phyloP scores from a whole-genome alignment of 2,113 vertebrate genomes.

The Varanus komodoensis region DNA sequence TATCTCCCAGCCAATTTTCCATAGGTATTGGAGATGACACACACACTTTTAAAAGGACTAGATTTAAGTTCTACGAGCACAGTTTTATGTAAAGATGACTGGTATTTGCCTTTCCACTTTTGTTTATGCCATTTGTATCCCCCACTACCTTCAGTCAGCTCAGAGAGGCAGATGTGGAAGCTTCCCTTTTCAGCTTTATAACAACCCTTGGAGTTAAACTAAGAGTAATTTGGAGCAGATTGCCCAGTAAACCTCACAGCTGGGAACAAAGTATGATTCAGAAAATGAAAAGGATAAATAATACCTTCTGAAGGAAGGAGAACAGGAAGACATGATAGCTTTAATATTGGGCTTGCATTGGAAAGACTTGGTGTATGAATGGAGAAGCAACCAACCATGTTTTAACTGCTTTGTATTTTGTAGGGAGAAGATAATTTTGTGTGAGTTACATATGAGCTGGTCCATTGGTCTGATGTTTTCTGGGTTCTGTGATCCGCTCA shows the following conservation, averaged over 20 bases:
- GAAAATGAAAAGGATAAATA: neutral
- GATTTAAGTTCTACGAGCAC: neutral
- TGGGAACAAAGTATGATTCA: neutral
- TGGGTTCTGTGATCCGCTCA: neutral
- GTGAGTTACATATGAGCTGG: neutral
- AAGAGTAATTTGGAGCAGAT: neutral
- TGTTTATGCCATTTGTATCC: neutral
- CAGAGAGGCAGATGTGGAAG: neutral
- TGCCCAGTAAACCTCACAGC: neutral
- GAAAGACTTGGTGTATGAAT: neutral
- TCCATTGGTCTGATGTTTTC: neutral
- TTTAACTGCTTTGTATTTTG: neutral
- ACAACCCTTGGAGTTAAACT: neutral
- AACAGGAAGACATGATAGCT: neutral
- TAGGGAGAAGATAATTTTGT: neutral
- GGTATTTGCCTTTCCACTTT: neutral
- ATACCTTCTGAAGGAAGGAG: neutral
- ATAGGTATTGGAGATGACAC: neutral
- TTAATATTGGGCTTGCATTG: neutral
- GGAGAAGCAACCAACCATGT: neutral
- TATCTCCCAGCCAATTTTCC: neutral
- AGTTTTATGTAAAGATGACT: neutral
- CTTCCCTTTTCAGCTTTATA: neutral
- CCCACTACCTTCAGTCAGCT: neutral
- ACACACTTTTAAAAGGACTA: neutral